Percentiles rank a stretch among this genome's conserved stretches.
These are phyloP conservation scores for Saccopteryx bilineata DNA, from an alignment of 2,113 vertebrate genomes.

Conservation along the genomic window DNA sequence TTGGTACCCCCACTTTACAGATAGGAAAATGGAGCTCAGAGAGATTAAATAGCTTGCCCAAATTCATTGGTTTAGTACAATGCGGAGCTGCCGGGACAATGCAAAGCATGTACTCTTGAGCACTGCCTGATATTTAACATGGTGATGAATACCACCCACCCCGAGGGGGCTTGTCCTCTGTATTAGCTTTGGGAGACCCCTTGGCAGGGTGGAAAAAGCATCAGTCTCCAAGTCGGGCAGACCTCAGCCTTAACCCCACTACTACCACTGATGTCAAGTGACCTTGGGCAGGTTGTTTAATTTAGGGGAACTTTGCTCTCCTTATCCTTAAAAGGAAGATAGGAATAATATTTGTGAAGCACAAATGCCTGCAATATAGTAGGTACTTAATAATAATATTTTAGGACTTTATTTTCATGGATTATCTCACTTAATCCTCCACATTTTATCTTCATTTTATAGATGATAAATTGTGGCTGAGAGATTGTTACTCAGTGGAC, in stretches of 20 bases:
- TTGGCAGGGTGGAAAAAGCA: neutral
- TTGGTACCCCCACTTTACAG: neutral
- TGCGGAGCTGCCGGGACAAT: neutral
- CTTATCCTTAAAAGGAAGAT: neutral
- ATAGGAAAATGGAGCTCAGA: neutral
- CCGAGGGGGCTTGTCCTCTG: neutral
- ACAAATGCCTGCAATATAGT: neutral
- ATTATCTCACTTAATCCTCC: neutral
- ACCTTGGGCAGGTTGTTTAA: neutral
- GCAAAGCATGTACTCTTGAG: neutral
- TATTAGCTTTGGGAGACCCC: neutral
- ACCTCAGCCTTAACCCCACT: neutral
- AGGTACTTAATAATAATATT: neutral
- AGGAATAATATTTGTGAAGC: neutral
- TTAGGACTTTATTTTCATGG: neutral
- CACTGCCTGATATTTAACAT: fast-evolving
- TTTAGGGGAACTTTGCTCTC: neutral
- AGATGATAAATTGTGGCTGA: neutral
- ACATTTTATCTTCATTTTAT: neutral
- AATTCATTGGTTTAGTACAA: neutral
- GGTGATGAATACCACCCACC: neutral
- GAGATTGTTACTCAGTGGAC: neutral
- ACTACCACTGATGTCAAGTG: neutral
- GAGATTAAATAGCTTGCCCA: neutral
- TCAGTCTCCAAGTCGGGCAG: neutral